These are phyloP conservation scores for Chloroceryle aenea DNA, from an alignment of 2,113 vertebrate species.

Conservation along the genomic window DNA sequence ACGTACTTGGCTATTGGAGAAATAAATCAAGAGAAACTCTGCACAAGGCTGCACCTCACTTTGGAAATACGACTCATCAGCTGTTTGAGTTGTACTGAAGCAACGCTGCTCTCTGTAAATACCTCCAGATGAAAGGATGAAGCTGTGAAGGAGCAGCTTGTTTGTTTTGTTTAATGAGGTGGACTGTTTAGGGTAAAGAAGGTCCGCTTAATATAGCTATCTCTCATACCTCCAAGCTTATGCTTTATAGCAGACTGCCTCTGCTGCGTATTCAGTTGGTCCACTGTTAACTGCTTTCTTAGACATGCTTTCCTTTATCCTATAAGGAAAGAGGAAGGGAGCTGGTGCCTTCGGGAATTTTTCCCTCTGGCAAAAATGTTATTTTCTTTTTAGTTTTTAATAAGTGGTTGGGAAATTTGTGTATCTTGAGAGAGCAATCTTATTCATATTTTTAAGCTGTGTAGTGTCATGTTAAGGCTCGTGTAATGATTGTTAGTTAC, in stretches of 20 bases:
- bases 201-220: background rate
- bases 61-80: background rate
- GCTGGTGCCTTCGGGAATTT: background rate
- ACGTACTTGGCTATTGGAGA: background rate
- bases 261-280: background rate
- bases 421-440: background rate
- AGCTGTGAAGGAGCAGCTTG: background rate
- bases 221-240: background rate
- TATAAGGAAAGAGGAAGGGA: background rate
- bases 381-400: background rate
- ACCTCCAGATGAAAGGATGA: background rate
- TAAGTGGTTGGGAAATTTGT: background rate
- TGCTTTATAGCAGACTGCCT: background rate
- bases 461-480: background rate
- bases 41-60: background rate
- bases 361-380: background rate
- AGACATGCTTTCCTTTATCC: rapidly evolving
- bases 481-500: background rate
- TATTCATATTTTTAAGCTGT: background rate
- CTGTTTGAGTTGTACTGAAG: background rate
- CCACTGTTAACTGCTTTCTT: background rate
- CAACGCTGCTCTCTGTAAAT: background rate
- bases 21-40: background rate
- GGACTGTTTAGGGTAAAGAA: background rate
- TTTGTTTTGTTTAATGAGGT: background rate